Evolutionary conservation across 1,140 invertebrate genomes (phyloP).

Genomic region (Brachystomella parvula): DNA sequence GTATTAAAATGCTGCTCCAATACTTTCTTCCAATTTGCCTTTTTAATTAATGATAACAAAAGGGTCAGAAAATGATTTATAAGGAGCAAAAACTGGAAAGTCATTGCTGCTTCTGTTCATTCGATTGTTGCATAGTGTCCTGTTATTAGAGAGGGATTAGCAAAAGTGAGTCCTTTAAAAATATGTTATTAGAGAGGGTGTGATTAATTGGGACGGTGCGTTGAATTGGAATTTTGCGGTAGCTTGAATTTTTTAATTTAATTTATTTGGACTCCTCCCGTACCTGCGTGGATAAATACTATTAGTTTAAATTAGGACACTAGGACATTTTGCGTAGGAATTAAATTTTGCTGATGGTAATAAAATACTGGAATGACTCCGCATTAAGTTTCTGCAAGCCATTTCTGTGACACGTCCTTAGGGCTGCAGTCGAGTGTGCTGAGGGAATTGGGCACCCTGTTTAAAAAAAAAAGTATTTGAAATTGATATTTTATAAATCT

Average conservation of each 20-base stretch:
- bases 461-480: background rate
- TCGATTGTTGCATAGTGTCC: too few species aligned
- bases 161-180: too few species aligned
- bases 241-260: background rate
- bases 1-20: too few species aligned
- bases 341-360: background rate
- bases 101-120: too few species aligned
- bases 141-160: too few species aligned
- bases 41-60: too few species aligned
- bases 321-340: background rate
- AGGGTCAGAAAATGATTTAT: too few species aligned
- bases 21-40: too few species aligned
- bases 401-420: slow-evolving; percentile 22
- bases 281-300: background rate
- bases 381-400: slow-evolving; percentile 14
- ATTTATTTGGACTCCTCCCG: too few species aligned
- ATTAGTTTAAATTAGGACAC: background rate
- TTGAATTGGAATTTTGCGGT: background rate
- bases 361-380: background rate
- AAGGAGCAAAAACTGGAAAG: too few species aligned
- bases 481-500: background rate
- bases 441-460: slow-evolving; percentile 14
- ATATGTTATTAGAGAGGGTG: background rate
- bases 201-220: background rate
- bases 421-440: slow-evolving; percentile 20